Percentiles rank a stretch among this genome's conserved stretches.
Conservation (phyloP, 1,140 invertebrate species). For the Drosophila orosa region DNA sequence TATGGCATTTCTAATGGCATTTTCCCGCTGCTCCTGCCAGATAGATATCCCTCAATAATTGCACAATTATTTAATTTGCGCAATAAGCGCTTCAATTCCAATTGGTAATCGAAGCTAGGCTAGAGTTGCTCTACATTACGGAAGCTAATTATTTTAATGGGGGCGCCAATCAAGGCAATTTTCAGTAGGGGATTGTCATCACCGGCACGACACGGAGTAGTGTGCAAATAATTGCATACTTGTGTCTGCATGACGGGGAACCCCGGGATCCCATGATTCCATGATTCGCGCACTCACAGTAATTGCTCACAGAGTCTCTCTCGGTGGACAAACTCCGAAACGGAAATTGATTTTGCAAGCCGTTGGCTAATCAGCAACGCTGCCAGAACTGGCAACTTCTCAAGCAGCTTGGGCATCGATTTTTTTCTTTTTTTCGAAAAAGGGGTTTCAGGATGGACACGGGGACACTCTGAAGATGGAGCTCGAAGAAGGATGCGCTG, state of each 20-base stretch:
- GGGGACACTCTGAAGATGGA: constrained; percentile 1
- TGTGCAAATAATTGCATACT: constrained; percentile 76
- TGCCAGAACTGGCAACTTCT: constrained; percentile 33
- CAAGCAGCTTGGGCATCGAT: constrained; percentile 37
- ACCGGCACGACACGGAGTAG: constrained; percentile 1
- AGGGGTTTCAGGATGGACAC: constrained; percentile 1
- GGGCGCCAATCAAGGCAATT: constrained; percentile 68
- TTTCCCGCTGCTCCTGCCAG: constrained; percentile 5
- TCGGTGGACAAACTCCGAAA: constrained; percentile 41
- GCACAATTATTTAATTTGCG: constrained; percentile 65
- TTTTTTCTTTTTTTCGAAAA: constrained; percentile 22
- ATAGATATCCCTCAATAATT: constrained; percentile 59
- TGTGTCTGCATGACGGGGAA: constrained; percentile 36
- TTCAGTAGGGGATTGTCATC: constrained; percentile 41
- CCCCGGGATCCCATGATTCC: constrained; percentile 3
- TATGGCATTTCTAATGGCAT: constrained; percentile 37
- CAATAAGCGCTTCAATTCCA: constrained; percentile 6
- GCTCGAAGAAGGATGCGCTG: constrained; percentile 20
- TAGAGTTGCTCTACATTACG: background rate
- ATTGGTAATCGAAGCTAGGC: constrained; percentile 23
- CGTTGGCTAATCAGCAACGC: constrained; percentile 60
- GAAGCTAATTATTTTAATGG: constrained; percentile 74
- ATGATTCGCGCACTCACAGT: constrained; percentile 58
- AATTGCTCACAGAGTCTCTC: constrained; percentile 46
- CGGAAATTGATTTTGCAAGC: constrained; percentile 79